Evolutionary conservation across 1,140 invertebrate genomes (phyloP).

Genomic region (Wiebesia pumilae): DNA sequence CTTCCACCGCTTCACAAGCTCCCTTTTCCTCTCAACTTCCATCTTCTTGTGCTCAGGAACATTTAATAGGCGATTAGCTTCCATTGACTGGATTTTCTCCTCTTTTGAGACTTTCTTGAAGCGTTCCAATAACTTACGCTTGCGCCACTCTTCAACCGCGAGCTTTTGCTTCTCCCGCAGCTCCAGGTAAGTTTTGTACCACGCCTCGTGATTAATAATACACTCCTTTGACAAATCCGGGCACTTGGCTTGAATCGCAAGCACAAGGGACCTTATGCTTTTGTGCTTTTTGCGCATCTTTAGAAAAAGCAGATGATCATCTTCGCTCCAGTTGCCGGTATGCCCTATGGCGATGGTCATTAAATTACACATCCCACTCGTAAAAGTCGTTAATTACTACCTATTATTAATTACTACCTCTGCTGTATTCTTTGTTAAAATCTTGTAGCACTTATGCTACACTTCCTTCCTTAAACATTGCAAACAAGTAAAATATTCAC

Average conservation of each 20-base stretch:
- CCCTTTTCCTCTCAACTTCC: slow-evolving; percentile 58
- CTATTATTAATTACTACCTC: too few relatives aligned
- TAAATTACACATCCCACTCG: neutral
- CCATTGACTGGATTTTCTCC: neutral
- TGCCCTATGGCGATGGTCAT: slow-evolving; percentile 60
- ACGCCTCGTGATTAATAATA: slow-evolving; percentile 71
- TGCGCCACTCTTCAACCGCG: slow-evolving; percentile 64
- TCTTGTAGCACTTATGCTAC: too few relatives aligned
- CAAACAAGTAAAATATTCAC: too few relatives aligned
- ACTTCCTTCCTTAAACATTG: too few relatives aligned
- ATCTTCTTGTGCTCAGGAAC: slow-evolving; percentile 40
- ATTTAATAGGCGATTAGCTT: neutral
- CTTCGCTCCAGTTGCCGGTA: slow-evolving; percentile 66
- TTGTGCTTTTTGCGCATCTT: slow-evolving; percentile 65
- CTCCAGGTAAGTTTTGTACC: slow-evolving; percentile 69
- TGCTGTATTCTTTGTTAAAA: too few relatives aligned
- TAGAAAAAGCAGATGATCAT: slow-evolving; percentile 69
- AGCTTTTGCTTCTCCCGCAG: slow-evolving; percentile 66
- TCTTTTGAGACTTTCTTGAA: neutral
- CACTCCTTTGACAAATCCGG: slow-evolving; percentile 66
- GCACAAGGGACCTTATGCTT: slow-evolving; percentile 62
- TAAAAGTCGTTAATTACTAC: too few relatives aligned
- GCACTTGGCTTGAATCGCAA: slow-evolving; percentile 63
- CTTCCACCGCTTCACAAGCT: slow-evolving; percentile 67
- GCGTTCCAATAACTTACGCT: slow-evolving; percentile 52